Evolutionary conservation across 2,797 vertebrate genomes (phyloP).

Genomic region (Onychomys leucogaster): DNA sequence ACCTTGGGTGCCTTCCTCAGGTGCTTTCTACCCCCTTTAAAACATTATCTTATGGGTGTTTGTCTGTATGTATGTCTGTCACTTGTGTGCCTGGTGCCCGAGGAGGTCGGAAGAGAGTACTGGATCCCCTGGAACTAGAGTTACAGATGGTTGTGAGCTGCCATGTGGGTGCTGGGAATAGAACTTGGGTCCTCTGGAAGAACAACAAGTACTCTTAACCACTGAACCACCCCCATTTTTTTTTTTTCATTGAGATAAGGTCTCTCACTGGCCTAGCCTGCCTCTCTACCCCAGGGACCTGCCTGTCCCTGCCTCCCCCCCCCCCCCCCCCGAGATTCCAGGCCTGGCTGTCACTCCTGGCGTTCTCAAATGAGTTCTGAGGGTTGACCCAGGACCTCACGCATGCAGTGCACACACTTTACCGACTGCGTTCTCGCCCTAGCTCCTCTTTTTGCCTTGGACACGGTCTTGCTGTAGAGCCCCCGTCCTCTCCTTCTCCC

Average conservation of each 20-base stretch:
- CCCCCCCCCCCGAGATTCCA: not conserved
- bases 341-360: not conserved
- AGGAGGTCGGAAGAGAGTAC: not conserved
- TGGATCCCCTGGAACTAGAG: not conserved
- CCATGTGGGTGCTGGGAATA: not conserved
- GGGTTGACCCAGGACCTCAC: not conserved
- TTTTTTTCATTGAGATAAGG: not conserved
- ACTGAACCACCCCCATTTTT: no score
- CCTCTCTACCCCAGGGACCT: not conserved
- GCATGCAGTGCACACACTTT: not conserved
- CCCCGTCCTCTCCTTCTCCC: not conserved
- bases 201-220: not conserved
- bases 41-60: not conserved
- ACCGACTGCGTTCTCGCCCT: no score
- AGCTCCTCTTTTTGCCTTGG: not conserved
- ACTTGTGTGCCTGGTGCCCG: not conserved
- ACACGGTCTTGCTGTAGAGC: not conserved
- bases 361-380: not conserved
- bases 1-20: not conserved
- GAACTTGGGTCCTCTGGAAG: not conserved
- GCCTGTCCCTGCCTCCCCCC: not conserved
- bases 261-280: not conserved
- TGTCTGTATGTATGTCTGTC: not conserved
- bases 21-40: not conserved
- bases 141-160: not conserved